These are phyloP conservation scores for Felis chaus DNA, from an alignment of 2,113 vertebrate genomes.

Conservation along the genomic window DNA sequence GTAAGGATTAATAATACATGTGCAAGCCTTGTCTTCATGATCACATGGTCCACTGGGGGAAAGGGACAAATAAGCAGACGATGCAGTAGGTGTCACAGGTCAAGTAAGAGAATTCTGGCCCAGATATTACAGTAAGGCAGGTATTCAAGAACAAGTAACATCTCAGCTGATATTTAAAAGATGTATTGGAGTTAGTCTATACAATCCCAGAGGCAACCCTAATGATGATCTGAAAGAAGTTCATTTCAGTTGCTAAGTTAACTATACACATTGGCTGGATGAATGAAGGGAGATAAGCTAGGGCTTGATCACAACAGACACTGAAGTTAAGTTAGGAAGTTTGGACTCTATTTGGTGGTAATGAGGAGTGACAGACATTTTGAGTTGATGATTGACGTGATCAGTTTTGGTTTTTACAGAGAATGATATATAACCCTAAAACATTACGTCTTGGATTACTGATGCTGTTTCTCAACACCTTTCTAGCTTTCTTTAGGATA, in stretches of 20 bases:
- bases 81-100: background rate
- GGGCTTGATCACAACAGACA: background rate
- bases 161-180: background rate
- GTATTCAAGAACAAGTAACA: background rate
- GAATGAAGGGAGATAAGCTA: background rate
- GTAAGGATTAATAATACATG: background rate
- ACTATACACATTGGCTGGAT: background rate
- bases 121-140: background rate
- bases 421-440: background rate
- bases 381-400: background rate
- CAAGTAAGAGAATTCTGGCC: background rate
- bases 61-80: background rate
- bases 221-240: background rate
- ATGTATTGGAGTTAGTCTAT: background rate
- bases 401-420: background rate
- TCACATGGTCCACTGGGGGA: background rate
- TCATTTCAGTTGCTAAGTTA: background rate
- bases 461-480: background rate
- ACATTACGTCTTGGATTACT: background rate
- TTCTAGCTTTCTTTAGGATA: background rate
- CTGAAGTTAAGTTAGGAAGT: background rate
- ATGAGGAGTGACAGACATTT: background rate
- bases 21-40: background rate
- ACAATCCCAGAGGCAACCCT: background rate
- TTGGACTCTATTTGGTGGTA: background rate